A percentile compares a stretch with the other conserved stretches of the same genome.
These are phyloP conservation scores for Trachymyrmex cornetzi DNA, from an alignment of 1,140 invertebrate genomes.

Conservation along the genomic window DNA sequence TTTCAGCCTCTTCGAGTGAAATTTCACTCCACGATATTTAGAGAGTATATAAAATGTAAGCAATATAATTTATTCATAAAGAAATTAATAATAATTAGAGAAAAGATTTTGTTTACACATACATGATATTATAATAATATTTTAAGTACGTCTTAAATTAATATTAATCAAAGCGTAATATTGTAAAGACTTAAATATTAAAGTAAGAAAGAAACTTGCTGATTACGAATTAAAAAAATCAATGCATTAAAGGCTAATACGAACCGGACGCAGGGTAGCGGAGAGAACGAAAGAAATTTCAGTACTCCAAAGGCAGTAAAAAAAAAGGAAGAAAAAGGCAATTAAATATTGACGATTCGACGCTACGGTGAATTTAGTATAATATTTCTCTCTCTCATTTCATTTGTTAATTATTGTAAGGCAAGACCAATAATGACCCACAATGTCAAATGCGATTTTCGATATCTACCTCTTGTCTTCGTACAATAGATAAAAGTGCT, in stretches of 20 bases:
- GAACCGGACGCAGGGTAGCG: constrained; percentile 5
- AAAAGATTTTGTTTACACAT: background rate
- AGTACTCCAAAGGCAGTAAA: constrained; percentile 1
- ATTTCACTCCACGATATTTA: too few relatives aligned
- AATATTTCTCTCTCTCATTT: constrained; percentile 28
- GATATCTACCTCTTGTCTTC: background rate
- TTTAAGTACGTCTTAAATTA: constrained; percentile 1
- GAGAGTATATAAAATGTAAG: background rate
- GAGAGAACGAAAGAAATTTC: constrained; percentile 17
- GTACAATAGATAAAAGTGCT: constrained; percentile 38
- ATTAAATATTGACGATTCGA: constrained; percentile 18
- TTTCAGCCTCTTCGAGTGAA: too few relatives aligned
- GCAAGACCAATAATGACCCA: constrained; percentile 10
- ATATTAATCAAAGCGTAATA: background rate
- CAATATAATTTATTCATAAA: background rate
- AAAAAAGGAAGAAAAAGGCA: constrained; percentile 8
- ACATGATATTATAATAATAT: background rate
- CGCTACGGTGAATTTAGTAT: constrained; percentile 5
- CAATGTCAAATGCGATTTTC: constrained; percentile 11
- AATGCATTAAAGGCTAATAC: constrained; percentile 30
- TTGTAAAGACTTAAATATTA: constrained; percentile 23
- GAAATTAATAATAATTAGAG: background rate
- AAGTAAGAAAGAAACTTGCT: constrained; percentile 14
- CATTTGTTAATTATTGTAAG: constrained; percentile 20
- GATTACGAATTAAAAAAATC: constrained; percentile 25